A percentile compares a stretch with the other conserved stretches of the same genome.
Conservation (phyloP, 2,797 vertebrate species). For the Cossypha polioptera region DNA sequence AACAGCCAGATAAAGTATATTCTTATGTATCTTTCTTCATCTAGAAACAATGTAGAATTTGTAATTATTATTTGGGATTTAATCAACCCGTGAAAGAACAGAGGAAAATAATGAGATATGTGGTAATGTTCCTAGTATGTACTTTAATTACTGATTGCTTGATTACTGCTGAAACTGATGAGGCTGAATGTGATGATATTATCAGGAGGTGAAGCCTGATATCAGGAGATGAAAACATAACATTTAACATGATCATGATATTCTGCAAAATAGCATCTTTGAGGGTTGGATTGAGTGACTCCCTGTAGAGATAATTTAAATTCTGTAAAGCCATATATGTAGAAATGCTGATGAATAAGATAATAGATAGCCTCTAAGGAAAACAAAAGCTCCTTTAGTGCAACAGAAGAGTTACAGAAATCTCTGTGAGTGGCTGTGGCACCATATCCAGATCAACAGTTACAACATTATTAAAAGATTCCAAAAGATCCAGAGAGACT, state of each 20-base stretch:
- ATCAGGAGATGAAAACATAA: slow-evolving; percentile 12
- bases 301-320: not conserved
- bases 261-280: not conserved
- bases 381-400: not conserved
- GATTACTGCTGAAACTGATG: slow-evolving; percentile 43
- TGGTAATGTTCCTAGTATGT: not conserved
- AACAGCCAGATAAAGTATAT: not conserved
- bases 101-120: not conserved
- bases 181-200: not conserved
- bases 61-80: not conserved
- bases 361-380: not conserved
- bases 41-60: not conserved
- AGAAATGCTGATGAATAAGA: not conserved
- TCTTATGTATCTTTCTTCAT: not conserved
- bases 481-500: not conserved
- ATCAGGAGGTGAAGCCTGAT: slow-evolving; percentile 13
- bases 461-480: not conserved
- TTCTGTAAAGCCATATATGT: not conserved
- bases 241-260: not conserved
- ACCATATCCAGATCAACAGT: not conserved
- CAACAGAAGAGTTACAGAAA: not conserved
- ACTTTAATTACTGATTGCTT: slow-evolving; percentile 43
- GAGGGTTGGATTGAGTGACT: not conserved
- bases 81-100: not conserved
- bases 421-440: not conserved